phyloP scores from a whole-genome alignment of 2,888 invertebrate genomes.

The Plebejus anna region DNA sequence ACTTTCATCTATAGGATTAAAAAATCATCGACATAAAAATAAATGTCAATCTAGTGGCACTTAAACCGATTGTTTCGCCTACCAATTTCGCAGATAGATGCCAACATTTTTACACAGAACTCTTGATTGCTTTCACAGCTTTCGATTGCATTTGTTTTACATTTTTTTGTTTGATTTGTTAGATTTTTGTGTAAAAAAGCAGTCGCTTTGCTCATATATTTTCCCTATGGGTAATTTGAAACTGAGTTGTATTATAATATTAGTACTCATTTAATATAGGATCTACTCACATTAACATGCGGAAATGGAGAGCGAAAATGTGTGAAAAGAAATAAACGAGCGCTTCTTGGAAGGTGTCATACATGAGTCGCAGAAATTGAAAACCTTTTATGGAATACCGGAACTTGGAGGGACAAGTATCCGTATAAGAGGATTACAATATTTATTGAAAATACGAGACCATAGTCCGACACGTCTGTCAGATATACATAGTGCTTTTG shows the following conservation, averaged over 20 bases:
- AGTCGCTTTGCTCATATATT: background rate
- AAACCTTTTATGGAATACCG: constrained; percentile 15
- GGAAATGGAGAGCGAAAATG: background rate
- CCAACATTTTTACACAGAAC: background rate
- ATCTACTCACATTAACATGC: background rate
- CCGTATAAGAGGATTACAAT: background rate
- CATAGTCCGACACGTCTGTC: background rate
- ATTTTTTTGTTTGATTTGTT: background rate
- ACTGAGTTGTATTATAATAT: background rate
- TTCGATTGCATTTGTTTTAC: background rate
- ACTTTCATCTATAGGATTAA: background rate
- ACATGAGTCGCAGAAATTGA: constrained; percentile 4
- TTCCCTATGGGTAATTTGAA: background rate
- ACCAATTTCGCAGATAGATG: background rate
- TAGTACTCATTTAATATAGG: background rate
- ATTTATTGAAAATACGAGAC: constrained; percentile 17
- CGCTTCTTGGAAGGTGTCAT: background rate
- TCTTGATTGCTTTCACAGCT: constrained; percentile 10
- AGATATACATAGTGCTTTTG: background rate
- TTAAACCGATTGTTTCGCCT: background rate
- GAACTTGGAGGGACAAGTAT: constrained; percentile 2
- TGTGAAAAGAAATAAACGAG: constrained; percentile 1
- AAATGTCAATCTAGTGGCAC: background rate
- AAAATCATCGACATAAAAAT: background rate
- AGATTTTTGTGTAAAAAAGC: background rate